phyloP scores from a whole-genome alignment of 37 sponge, comb jelly and placozoan species.

The Crambe crambe region DNA sequence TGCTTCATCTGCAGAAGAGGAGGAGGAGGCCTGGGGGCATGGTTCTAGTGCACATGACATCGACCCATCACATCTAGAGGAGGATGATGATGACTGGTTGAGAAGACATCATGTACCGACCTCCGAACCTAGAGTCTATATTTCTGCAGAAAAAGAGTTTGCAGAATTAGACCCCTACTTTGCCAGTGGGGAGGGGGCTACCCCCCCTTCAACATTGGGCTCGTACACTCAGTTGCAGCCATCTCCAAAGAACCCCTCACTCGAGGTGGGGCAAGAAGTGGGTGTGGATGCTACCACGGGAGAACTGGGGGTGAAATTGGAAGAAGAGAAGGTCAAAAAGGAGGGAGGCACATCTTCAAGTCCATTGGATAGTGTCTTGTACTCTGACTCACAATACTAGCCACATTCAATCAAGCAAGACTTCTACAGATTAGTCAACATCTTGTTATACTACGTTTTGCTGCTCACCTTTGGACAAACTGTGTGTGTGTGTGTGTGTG shows the following conservation, averaged over 20 bases:
- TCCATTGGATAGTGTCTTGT: conserved; percentile 20
- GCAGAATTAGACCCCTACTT: conserved; percentile 4
- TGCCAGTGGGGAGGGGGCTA: too few relatives aligned
- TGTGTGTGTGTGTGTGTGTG: too few relatives aligned
- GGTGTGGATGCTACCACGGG: neutral
- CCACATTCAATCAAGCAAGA: too few relatives aligned
- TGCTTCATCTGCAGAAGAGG: neutral
- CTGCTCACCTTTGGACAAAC: too few relatives aligned
- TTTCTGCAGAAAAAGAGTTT: neutral
- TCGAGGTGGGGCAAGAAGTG: neutral
- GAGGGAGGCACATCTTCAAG: neutral
- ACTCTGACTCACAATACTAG: neutral
- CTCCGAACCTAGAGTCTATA: neutral
- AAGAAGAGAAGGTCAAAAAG: neutral
- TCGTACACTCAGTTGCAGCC: too few relatives aligned
- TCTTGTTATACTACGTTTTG: too few relatives aligned
- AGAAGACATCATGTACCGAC: neutral
- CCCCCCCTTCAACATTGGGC: too few relatives aligned
- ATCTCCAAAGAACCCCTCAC: neutral
- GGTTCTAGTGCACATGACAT: too few relatives aligned
- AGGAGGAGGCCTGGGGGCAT: neutral
- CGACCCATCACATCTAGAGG: neutral
- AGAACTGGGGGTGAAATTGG: neutral
- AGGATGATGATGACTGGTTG: neutral
- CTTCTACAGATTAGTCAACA: too few relatives aligned